Base-by-base conservation (phyloP, 2,888 invertebrate species). In the Nymphalis c-album region DNA sequence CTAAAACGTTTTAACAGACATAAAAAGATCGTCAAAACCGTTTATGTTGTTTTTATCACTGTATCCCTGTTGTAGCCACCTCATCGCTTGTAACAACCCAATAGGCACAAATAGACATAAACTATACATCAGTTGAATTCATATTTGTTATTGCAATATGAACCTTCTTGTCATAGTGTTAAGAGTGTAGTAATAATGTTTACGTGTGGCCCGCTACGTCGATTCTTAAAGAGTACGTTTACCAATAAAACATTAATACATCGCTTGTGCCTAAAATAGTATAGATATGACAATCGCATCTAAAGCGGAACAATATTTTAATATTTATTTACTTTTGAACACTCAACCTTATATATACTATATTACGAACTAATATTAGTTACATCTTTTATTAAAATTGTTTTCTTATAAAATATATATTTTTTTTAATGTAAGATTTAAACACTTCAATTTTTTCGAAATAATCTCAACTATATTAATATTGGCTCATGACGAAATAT, bases 241-340 rank as follows among this genome's bases (percentile, higher is more conserved):
- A 73, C 69, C 82, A 82, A 83, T 85, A 85, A 88, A 85, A 87
- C 83, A 84, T 86, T 81, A 79, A 72, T 75, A 76, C 75, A 71
- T 74, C 70, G 71, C 63, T 70, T 73, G 60, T 71, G 64, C 59
- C 73, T 69, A 66, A 73, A 65, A 74, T 75, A 71, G 26, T 74
- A 57, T 83, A 84, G 85, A 84, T 73, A 76, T 58, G 64, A 60
- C 63, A 17, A 22, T n/a, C 18, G 13, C 26, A 7, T 31, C 40
- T 17, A 6, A 35, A 35, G 22, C 22, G 13, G 17, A 63, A 72
- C 35, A 70, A 46, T 72, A 77, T 22, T 48, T 48, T 7, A 48
- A 7, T 6, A 48, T 40, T 40, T 4, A 40, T 40, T 40, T 40
- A 40, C 40, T 13, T 40, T 40, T 13, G 13, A 40, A 4, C 3